Conservation (phyloP, 37 sponge, comb jelly and placozoan species). For the Petrosia ficiformis region DNA sequence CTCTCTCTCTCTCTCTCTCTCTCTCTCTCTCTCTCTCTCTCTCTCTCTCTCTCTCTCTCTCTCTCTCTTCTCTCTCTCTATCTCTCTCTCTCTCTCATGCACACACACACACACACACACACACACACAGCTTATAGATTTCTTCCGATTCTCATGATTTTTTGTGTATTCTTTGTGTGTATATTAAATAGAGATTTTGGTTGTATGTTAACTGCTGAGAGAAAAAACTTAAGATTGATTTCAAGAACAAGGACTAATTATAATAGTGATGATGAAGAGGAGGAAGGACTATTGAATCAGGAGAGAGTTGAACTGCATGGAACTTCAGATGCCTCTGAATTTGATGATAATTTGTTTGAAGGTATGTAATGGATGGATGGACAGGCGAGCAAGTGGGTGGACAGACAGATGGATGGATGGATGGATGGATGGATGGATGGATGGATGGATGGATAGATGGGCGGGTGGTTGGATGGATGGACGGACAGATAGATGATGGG, state of each 20-base stretch:
- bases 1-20: not conserved
- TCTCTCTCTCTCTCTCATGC: no score
- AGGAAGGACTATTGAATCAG: no score
- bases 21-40: conserved; percentile 12
- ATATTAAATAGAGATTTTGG: conserved; percentile 42
- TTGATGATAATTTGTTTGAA: not conserved
- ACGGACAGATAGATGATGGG: not conserved
- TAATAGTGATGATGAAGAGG: not conserved
- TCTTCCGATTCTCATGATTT: conserved; percentile 41
- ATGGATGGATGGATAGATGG: no score
- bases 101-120: no score
- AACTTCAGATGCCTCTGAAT: not conserved
- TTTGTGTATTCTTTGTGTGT: conserved; percentile 15
- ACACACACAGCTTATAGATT: conserved; percentile 42
- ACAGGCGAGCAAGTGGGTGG: no score
- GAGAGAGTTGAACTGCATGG: not conserved
- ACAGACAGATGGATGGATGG: not conserved
- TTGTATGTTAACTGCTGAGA: conserved; percentile 35
- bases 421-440: not conserved
- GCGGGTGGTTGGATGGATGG: no score
- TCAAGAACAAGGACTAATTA: not conserved
- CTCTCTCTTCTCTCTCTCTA: conserved; percentile 12
- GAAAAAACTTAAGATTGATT: not conserved
- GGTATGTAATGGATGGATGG: not conserved
- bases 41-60: conserved; percentile 6